Percentiles rank a stretch among this genome's conserved stretches.
Conservation (phyloP, 1,140 invertebrate genomes). For the Stenopsyche tienmushanensis region DNA sequence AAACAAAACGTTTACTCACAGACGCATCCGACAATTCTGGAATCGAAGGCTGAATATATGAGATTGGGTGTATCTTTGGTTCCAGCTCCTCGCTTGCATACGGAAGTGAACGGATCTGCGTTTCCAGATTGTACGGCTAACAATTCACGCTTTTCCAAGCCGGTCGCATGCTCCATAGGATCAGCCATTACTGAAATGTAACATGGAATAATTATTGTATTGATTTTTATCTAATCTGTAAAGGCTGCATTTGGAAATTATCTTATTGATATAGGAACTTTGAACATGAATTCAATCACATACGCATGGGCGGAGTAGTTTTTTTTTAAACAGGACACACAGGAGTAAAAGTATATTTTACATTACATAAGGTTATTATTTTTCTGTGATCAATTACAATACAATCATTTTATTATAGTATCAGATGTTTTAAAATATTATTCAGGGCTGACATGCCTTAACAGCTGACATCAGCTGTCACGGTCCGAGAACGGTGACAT, state of each 20-base stretch:
- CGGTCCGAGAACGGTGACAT: too few species aligned
- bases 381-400: too few species aligned
- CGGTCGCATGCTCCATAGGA: slow-evolving; percentile 89
- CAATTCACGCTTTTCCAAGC: slow-evolving; percentile 87
- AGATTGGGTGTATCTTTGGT: slow-evolving; percentile 85
- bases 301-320: background rate
- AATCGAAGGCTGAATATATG: slow-evolving; percentile 85
- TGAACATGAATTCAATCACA: background rate
- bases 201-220: background rate
- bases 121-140: slow-evolving; percentile 82
- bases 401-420: too few species aligned
- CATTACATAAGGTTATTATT: background rate
- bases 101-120: slow-evolving; percentile 87
- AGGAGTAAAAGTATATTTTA: background rate
- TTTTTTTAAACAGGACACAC: background rate
- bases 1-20: slow-evolving; percentile 60
- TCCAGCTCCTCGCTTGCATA: slow-evolving; percentile 74
- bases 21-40: slow-evolving; percentile 91
- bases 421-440: too few species aligned
- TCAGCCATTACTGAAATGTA: slow-evolving; percentile 62
- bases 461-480: too few species aligned
- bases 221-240: background rate
- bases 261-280: background rate
- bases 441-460: too few species aligned
- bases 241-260: background rate